These are phyloP conservation scores for Microcebus murinus DNA, from an alignment of 2,113 vertebrate genomes.

Conservation along the genomic window DNA sequence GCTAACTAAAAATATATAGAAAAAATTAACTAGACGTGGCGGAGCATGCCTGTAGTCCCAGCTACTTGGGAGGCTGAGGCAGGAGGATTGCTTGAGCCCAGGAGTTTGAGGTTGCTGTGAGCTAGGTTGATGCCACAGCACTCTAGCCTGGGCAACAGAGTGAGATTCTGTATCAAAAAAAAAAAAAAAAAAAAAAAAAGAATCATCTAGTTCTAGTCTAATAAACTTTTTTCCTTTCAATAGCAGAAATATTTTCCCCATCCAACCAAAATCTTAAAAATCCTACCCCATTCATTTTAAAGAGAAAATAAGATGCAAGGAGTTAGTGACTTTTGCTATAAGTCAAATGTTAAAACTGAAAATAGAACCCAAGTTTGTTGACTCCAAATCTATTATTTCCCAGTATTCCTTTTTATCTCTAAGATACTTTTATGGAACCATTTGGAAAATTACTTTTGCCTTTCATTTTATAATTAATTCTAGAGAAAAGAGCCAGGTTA, in stretches of 20 bases:
- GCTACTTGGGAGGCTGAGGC: too few relatives aligned
- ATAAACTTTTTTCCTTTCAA: background rate
- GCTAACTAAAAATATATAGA: too few relatives aligned
- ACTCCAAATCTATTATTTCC: slow-evolving; percentile 7
- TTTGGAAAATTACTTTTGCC: slow-evolving; percentile 16
- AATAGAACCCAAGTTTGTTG: slow-evolving; percentile 22
- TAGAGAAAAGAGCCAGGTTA: background rate
- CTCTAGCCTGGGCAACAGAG: too few relatives aligned
- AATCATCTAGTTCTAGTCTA: slow-evolving; percentile 22
- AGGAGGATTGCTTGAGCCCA: too few relatives aligned
- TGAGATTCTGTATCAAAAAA: too few relatives aligned
- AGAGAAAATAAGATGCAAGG: background rate
- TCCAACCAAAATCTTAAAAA: background rate
- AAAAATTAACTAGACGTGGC: too few relatives aligned
- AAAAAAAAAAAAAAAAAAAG: background rate
- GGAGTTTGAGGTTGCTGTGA: too few relatives aligned
- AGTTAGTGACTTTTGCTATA: background rate
- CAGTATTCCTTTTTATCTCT: background rate
- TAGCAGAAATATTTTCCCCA: background rate
- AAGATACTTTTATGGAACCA: background rate
- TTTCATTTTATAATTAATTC: slow-evolving; percentile 4
- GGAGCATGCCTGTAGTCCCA: too few relatives aligned
- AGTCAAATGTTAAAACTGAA: background rate
- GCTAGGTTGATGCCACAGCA: too few relatives aligned
- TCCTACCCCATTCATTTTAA: background rate